Percentiles rank a stretch among this genome's conserved stretches.
phyloP scores from a whole-genome alignment of 2,113 vertebrate species.

The Tragelaphus imberbis region DNA sequence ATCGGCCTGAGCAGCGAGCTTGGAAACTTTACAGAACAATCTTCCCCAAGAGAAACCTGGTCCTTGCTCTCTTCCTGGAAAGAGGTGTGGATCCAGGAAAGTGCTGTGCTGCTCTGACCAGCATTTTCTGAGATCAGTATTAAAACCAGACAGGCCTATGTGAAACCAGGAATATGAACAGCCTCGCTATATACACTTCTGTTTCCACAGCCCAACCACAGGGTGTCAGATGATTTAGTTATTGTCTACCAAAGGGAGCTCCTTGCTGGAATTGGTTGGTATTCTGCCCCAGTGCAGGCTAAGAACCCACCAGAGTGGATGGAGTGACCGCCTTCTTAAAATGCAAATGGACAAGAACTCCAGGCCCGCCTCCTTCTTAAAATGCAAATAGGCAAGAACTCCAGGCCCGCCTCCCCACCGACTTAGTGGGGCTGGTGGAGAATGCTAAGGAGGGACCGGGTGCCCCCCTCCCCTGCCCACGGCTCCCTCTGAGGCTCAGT shows the following conservation, averaged over 20 bases:
- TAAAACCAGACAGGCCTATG: neutral
- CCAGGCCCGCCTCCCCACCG: conserved; percentile 79
- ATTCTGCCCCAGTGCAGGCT: neutral
- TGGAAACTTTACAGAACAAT: conserved; percentile 72
- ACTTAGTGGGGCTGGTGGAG: conserved; percentile 87
- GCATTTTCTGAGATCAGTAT: neutral
- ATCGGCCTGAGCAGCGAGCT: conserved; percentile 65
- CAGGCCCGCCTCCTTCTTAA: conserved; percentile 78
- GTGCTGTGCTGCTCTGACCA: conserved; percentile 1
- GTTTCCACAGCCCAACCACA: neutral
- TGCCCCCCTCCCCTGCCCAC: conserved; percentile 77
- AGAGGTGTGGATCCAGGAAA: conserved; percentile 7
- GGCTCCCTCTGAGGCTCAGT: conserved; percentile 82
- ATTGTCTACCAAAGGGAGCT: neutral
- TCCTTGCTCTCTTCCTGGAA: conserved; percentile 54
- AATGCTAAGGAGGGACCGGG: conserved; percentile 87
- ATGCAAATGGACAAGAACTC: conserved; percentile 80
- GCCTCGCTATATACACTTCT: neutral
- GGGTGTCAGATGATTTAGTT: neutral
- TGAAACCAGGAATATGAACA: neutral
- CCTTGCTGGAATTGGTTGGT: neutral
- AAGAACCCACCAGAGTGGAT: neutral
- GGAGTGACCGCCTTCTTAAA: conserved; percentile 71
- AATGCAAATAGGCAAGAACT: conserved; percentile 69
- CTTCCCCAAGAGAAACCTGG: conserved; percentile 17